phyloP scores from a whole-genome alignment of 2,888 invertebrate genomes.

The Marasmarcha lunaedactyla region DNA sequence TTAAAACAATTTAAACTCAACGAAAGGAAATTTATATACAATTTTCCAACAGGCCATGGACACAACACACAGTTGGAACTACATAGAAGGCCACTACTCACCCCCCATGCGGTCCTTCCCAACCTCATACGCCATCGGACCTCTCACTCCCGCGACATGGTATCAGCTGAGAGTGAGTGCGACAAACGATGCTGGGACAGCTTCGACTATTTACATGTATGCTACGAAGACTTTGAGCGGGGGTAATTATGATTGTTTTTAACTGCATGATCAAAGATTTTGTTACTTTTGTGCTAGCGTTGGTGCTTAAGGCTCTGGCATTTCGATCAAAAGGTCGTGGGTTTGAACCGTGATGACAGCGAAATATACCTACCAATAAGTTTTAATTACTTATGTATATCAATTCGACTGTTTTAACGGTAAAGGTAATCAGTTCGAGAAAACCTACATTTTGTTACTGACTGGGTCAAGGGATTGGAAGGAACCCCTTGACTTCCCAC shows the following conservation, averaged over 20 bases:
- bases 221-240: constrained; percentile 73
- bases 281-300: too few relatives aligned
- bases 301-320: background rate
- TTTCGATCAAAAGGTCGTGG: background rate
- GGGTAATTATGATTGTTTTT: constrained; percentile 39
- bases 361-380: too few relatives aligned
- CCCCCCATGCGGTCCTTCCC: constrained; percentile 44
- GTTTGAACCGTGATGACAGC: too few relatives aligned
- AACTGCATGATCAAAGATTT: too few relatives aligned
- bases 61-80: constrained; percentile 46
- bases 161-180: constrained; percentile 73
- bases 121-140: constrained; percentile 57
- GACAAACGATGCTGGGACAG: constrained; percentile 74
- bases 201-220: constrained; percentile 69
- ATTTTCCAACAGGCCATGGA: constrained; percentile 53
- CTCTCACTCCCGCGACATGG: constrained; percentile 71
- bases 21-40: too few relatives aligned
- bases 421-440: too few relatives aligned
- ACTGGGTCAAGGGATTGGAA: too few relatives aligned
- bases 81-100: constrained; percentile 45
- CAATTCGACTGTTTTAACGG: too few relatives aligned
- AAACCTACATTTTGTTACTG: too few relatives aligned
- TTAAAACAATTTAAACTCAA: too few relatives aligned
- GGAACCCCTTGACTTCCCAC: too few relatives aligned
- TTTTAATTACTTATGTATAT: too few relatives aligned